Base-by-base conservation (phyloP, 1,140 invertebrate genomes). In the Antheraea mylitta region DNA sequence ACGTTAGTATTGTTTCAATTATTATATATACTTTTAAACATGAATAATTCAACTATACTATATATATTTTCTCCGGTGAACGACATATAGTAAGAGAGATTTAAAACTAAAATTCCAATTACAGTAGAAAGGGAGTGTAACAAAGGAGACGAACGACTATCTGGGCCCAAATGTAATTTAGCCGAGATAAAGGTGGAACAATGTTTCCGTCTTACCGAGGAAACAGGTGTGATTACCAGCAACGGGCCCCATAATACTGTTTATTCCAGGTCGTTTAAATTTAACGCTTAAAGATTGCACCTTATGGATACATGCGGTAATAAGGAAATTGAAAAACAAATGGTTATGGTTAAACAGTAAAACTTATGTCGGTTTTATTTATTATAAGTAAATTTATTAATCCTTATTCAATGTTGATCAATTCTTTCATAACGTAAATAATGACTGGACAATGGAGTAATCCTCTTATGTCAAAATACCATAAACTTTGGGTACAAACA, bases 121-220 rank as follows among this genome's bases (percentile, higher is more conserved):
- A 73, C 68, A 53, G 22, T 36, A n/a, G 18, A 30, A 22, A 37
- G 36, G 37, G 67, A 70, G 58, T 38, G 48, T 72, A 66, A 75
- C 66, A 75, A 69, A 71, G 70, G 67, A 42, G 64, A 45, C 42
- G n/a, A 70, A 18, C 58, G 60, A 59, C 72, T 70, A 71, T 71
- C 70, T 67, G 63, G 16, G 66, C 67, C 67, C 68, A 79, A 83
- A 85, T 80, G 75, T 82, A 83, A 85, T 85, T 85, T 85, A 79
- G 70, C 73, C 69, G 78, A 78, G 83, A 83, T 83, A 85, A 82
- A 78, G 79, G 66, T 75, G 74, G 74, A 77, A 82, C 81, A 83
- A 83, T 83, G 75, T 77, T 73, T 71, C 69, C 73, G 73, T 42
- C 70, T 76, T 67, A 63, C 45, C 38, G 69, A n/a, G 71, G 66